A percentile compares a stretch with the other conserved stretches of the same genome.
Conservation (phyloP, 2,888 invertebrate species). For the Cheilosia urbana region DNA sequence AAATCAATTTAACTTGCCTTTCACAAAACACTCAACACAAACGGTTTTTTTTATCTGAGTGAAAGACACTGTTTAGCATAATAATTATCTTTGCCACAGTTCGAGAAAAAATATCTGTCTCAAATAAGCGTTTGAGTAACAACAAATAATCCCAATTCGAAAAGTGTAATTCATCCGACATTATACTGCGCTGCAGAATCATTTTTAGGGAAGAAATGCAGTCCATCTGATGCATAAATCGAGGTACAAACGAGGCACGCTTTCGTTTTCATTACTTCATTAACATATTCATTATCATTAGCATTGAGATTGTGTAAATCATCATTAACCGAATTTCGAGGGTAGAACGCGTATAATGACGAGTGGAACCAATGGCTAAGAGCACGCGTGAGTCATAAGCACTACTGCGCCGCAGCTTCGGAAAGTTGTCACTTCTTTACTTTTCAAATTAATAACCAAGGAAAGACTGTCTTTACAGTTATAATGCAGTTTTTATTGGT, state of each 20-base stretch:
- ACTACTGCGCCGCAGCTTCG: not conserved
- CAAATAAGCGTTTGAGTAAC: no score
- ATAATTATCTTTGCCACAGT: not conserved
- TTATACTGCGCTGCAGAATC: not conserved
- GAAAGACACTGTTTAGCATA: not conserved
- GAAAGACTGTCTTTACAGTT: not conserved
- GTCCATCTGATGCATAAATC: not conserved
- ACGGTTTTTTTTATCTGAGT: not conserved
- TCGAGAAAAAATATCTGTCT: not conserved
- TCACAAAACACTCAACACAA: not conserved
- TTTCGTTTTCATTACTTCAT: slow-evolving; percentile 23
- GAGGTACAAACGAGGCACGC: slow-evolving; percentile 17
- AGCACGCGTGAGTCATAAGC: slow-evolving; percentile 9
- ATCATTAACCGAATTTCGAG: not conserved
- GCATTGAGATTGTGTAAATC: slow-evolving; percentile 22
- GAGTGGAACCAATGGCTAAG: slow-evolving; percentile 20
- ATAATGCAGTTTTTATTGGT: no score
- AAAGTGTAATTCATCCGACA: not conserved
- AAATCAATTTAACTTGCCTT: not conserved
- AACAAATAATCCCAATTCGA: not conserved
- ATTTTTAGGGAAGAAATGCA: not conserved
- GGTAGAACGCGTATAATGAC: slow-evolving; percentile 14
- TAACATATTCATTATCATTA: not conserved
- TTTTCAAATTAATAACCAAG: slow-evolving; percentile 1
- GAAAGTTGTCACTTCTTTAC: slow-evolving; percentile 23